A percentile compares a stretch with the other conserved stretches of the same genome.
Evolutionary conservation across 2,888 invertebrate genomes (phyloP).

Genomic region (Standfussiana lucernea): DNA sequence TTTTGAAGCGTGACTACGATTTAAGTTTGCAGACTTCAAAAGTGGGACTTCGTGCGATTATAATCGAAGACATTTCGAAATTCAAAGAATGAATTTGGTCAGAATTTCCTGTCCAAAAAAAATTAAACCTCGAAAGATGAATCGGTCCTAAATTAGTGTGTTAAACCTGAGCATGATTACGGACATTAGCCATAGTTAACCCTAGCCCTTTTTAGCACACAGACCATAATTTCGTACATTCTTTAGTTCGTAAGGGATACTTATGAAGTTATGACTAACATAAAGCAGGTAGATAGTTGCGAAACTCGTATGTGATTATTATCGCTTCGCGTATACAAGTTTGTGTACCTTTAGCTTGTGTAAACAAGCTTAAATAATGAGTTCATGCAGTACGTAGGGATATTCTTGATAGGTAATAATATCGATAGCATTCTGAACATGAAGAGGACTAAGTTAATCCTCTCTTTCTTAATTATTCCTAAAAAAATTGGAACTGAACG

Average conservation of each 20-base stretch:
- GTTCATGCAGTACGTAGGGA: constrained; percentile 43
- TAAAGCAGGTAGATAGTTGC: constrained; percentile 61
- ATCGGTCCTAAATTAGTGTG: constrained; percentile 55
- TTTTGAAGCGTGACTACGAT: constrained; percentile 2
- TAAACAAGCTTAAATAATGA: constrained; percentile 66
- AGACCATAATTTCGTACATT: constrained; percentile 57
- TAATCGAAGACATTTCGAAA: constrained; percentile 23
- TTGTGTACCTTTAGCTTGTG: constrained; percentile 62
- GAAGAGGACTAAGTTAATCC: constrained; percentile 11
- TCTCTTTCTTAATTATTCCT: constrained; percentile 5
- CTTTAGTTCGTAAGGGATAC: constrained; percentile 53
- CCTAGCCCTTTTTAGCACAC: constrained; percentile 51
- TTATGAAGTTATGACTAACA: constrained; percentile 64
- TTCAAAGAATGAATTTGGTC: constrained; percentile 29
- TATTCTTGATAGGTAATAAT: constrained; percentile 41
- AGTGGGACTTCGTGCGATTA: neutral
- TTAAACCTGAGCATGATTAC: constrained; percentile 51
- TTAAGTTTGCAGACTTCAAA: constrained; percentile 8
- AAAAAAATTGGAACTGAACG: neutral
- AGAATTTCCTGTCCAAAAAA: constrained; percentile 16
- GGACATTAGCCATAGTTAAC: constrained; percentile 50
- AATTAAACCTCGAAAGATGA: constrained; percentile 1
- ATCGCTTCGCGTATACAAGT: constrained; percentile 57
- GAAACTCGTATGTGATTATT: constrained; percentile 68
- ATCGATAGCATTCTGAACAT: constrained; percentile 26